Conservation (phyloP, 2,888 invertebrate genomes). For the Hyles lineata region DNA sequence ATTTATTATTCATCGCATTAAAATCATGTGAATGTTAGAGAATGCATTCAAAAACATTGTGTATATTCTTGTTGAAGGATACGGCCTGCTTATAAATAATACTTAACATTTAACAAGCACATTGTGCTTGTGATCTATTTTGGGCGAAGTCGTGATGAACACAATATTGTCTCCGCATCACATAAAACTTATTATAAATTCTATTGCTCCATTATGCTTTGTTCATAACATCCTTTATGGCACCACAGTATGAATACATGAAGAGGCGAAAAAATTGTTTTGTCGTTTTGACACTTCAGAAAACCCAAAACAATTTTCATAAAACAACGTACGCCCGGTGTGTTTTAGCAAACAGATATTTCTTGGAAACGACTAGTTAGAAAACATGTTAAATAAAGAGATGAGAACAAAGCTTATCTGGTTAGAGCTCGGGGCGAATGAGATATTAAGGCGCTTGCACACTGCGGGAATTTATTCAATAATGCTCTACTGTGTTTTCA, state of each 20-base stretch:
- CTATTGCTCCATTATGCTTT: conserved; percentile 27
- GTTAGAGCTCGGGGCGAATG: not conserved
- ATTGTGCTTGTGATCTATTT: conserved; percentile 36
- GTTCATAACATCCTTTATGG: conserved; percentile 26
- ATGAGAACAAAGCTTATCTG: conserved; percentile 10
- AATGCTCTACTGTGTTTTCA: not conserved
- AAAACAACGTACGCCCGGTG: not conserved
- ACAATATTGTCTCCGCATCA: conserved; percentile 14
- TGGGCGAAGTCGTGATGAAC: conserved; percentile 26
- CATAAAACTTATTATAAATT: conserved; percentile 25
- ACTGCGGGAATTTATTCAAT: not conserved
- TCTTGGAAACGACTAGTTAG: not conserved
- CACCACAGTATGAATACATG: conserved; percentile 15
- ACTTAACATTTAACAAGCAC: not conserved
- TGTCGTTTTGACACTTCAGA: not conserved
- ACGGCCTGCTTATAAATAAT: not conserved
- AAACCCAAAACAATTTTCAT: not conserved
- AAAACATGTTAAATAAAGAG: not conserved
- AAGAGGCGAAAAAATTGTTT: conserved; percentile 9
- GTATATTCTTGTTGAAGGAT: not conserved
- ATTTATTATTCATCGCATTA: not conserved
- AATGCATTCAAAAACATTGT: not conserved
- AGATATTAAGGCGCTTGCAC: not conserved
- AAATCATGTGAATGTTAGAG: not conserved
- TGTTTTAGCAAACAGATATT: not conserved